A percentile compares a stretch with the other conserved stretches of the same genome.
These are phyloP conservation scores for Phyllostomus hastatus DNA, from an alignment of 2,113 vertebrate species.

Conservation along the genomic window DNA sequence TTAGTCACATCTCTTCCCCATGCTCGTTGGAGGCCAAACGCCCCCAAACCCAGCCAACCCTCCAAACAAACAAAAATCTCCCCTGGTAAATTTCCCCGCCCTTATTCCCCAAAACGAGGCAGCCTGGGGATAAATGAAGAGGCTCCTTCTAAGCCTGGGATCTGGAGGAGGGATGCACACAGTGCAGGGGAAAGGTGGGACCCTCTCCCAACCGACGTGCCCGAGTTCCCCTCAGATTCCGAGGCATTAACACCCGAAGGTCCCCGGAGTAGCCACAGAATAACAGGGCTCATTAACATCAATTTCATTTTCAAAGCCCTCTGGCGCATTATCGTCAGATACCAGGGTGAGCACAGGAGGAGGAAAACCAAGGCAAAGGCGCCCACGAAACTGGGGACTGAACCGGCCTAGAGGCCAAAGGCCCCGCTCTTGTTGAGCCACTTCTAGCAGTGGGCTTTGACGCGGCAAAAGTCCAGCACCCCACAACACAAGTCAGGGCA, in stretches of 20 bases:
- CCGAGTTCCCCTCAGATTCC: not conserved
- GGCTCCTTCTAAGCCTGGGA: not conserved
- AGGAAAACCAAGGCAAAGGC: not conserved
- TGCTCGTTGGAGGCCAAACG: conserved; percentile 16
- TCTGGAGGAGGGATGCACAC: not conserved
- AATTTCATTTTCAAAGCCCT: not conserved
- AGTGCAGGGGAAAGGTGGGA: accelerated
- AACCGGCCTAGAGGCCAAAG: not conserved
- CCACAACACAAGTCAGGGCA: not conserved
- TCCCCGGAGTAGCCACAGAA: not conserved
- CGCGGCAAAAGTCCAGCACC: not conserved
- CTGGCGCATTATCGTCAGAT: accelerated
- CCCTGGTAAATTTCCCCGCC: not conserved
- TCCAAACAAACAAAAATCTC: conserved; percentile 20
- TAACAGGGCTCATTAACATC: not conserved
- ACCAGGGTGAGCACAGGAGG: too few relatives aligned
- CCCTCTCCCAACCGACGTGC: not conserved
- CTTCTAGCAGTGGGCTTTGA: not conserved
- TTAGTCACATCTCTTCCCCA: conserved; percentile 33
- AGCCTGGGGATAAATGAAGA: not conserved
- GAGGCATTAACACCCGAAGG: not conserved
- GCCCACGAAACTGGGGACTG: not conserved
- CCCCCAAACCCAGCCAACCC: conserved; percentile 37
- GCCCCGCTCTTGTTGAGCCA: not conserved
- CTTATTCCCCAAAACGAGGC: not conserved